A percentile compares a stretch with the other conserved stretches of the same genome.
These are phyloP conservation scores for Semotilus atromaculatus DNA, from an alignment of 2,797 vertebrate species.

Conservation along the genomic window DNA sequence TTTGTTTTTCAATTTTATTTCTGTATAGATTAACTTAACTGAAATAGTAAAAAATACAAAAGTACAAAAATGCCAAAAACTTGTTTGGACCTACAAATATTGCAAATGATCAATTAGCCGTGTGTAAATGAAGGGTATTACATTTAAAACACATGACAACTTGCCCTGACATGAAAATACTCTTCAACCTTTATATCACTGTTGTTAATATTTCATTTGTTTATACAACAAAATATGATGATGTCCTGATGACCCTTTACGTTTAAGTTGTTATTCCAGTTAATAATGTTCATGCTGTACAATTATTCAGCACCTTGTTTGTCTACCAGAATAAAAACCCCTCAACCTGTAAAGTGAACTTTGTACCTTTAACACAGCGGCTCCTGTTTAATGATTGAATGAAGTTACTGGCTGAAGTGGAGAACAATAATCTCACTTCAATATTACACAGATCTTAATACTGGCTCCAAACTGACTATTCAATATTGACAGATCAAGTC, in stretches of 20 bases:
- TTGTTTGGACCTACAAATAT: neutral
- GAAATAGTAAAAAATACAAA: neutral
- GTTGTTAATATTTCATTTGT: neutral
- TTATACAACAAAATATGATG: neutral
- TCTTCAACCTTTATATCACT: neutral
- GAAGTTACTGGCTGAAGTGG: conserved; percentile 25
- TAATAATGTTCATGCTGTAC: neutral
- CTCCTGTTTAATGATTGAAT: conserved; percentile 57
- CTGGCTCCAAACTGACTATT: neutral
- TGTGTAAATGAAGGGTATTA: neutral
- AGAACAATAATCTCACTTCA: neutral
- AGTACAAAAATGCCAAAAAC: too few species aligned
- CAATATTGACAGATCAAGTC: neutral
- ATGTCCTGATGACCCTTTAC: neutral
- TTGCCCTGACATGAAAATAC: neutral
- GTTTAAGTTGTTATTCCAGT: neutral
- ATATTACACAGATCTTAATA: neutral
- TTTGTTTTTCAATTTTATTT: neutral
- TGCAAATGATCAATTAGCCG: neutral
- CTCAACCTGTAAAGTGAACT: conserved; percentile 29
- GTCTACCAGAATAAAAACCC: conserved; percentile 13
- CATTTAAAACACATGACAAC: neutral
- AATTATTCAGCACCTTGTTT: conserved; percentile 2
- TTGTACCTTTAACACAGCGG: conserved; percentile 42
- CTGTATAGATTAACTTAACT: neutral